Conservation (phyloP, 1,140 invertebrate species). For the Euborellia annulipes region DNA sequence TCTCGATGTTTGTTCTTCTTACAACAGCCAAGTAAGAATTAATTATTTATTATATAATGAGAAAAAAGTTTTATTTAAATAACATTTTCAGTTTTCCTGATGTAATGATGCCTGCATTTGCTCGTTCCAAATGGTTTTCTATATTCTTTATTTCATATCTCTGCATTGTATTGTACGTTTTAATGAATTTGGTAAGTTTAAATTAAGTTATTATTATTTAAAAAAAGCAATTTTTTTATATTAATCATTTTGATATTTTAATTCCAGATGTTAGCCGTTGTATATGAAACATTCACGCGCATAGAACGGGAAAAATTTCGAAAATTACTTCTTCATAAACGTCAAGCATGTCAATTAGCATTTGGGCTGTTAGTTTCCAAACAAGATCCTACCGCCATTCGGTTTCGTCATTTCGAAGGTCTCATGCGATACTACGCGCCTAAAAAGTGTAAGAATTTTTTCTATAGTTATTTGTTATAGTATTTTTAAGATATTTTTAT, state of each 20-base stretch:
- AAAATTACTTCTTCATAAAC: slow-evolving; percentile 67
- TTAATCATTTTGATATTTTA: no score
- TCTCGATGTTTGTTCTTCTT: slow-evolving; percentile 76
- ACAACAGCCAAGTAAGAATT: slow-evolving; percentile 78
- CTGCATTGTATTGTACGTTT: slow-evolving; percentile 66
- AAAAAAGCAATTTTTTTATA: background rate
- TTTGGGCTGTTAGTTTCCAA: slow-evolving; percentile 62
- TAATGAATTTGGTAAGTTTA: slow-evolving; percentile 53
- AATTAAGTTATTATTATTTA: background rate
- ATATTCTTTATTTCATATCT: slow-evolving; percentile 79
- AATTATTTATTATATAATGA: slow-evolving; percentile 1
- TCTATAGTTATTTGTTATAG: no score
- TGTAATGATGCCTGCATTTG: slow-evolving; percentile 86
- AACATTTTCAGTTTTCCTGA: slow-evolving; percentile 61
- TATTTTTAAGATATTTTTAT: no score
- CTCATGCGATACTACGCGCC: slow-evolving; percentile 64
- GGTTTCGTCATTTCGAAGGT: slow-evolving; percentile 65
- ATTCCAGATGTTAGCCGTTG: slow-evolving; percentile 69
- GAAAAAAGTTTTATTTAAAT: background rate
- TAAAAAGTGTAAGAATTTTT: slow-evolving; percentile 41
- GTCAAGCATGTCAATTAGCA: slow-evolving; percentile 66
- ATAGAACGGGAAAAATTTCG: slow-evolving; percentile 78
- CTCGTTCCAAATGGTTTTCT: slow-evolving; percentile 61
- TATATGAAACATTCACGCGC: slow-evolving; percentile 78
- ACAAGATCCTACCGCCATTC: slow-evolving; percentile 45